These are phyloP conservation scores for Oscheius sp. DNA, from an alignment of 2,888 invertebrate genomes.

Conservation along the genomic window DNA sequence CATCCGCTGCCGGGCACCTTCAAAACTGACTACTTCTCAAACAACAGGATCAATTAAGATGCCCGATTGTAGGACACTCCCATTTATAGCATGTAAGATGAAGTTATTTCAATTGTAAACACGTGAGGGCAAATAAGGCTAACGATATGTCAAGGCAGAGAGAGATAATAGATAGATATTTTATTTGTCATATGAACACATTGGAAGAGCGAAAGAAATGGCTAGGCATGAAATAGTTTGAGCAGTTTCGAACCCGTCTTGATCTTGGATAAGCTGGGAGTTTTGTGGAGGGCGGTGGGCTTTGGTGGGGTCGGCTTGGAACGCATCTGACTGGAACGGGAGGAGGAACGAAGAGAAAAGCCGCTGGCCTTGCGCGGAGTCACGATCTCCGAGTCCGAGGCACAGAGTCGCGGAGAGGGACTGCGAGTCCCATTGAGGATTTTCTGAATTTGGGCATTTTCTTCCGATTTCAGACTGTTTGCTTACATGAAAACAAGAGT, in stretches of 20 bases:
- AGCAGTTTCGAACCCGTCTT: slow-evolving; percentile 64
- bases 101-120: slow-evolving; percentile 2
- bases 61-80: neutral
- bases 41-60: slow-evolving; percentile 56
- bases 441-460: slow-evolving; percentile 27
- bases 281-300: slow-evolving; percentile 54
- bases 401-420: slow-evolving; percentile 64
- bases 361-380: slow-evolving; percentile 56
- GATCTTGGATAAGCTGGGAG: slow-evolving; percentile 56
- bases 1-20: slow-evolving; percentile 66
- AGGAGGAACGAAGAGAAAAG: slow-evolving; percentile 52
- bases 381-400: slow-evolving; percentile 65
- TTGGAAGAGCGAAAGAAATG: no score
- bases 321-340: slow-evolving; percentile 53
- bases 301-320: slow-evolving; percentile 45
- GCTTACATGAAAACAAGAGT: slow-evolving; percentile 52
- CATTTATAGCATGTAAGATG: slow-evolving; percentile 14
- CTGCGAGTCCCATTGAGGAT: slow-evolving; percentile 58
- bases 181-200: no score
- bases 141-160: neutral
- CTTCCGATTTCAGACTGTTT: no score
- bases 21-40: slow-evolving; percentile 67
- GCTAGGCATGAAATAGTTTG: slow-evolving; percentile 61
- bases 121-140: neutral
- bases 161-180: no score